Evolutionary conservation across 1,140 invertebrate species (phyloP), one percentile per base, ranked within the genome.

Genomic region (Drosophila erecta): DNA sequence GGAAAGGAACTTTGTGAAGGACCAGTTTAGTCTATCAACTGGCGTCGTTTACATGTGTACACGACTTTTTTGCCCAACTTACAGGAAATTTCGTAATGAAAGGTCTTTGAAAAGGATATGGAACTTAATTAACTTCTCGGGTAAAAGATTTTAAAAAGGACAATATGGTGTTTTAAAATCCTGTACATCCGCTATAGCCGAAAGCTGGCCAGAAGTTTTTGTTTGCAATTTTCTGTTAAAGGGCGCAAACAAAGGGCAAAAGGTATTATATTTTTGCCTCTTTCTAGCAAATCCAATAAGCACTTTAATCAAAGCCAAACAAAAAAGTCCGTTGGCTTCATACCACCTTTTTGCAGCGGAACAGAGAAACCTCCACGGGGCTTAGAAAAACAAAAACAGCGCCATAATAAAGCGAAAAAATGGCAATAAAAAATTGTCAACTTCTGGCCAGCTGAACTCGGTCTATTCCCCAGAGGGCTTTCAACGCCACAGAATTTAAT

Each of bases 281-380:
- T 50, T 73, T 78, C 75, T 44, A 40, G 35, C 40, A 75, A 84
- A 83, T 84, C 80, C 70, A 81, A 81, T 78, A 81, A 81, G 79
- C 62, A 74, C 62, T 83, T 66, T 60, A 74, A 64, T 83, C 57
- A 72, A 74, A 74, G 69, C 54, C 67, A 62, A 44, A 77, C 41
- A 72, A 62, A 47, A 78, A 50, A 50, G 30, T 44, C 55, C 24
- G 15, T 17, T 41, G 64, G 35, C 49, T 70, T 83, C 83, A 66
- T 70, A 84, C 75, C 51, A 75, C 64, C 64, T 83, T 61, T 49
- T 73, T 43, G 30, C 30, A 38, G 53, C 54, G 43, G 49, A 53
- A 72, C 49, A 57, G n/a, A 41, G 12, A 54, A 72, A 65, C 27
- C 54, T 40, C 50, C 56, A 54, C 14, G 50, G 41, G 49, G 49